These are phyloP conservation scores for Lineus longissimus DNA, from an alignment of 1,140 invertebrate species.

Conservation along the genomic window DNA sequence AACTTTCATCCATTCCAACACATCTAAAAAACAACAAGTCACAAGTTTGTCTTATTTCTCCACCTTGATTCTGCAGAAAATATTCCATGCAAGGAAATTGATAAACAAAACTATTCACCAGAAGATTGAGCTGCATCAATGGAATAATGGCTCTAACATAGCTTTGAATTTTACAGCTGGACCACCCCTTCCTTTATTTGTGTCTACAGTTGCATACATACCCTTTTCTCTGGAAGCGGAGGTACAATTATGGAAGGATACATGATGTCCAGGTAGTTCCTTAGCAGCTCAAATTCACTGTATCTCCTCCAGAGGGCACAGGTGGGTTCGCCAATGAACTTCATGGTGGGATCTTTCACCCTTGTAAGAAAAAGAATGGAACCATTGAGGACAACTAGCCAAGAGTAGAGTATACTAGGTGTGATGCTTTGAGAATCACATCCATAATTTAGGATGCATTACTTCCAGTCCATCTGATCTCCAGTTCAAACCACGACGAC, in stretches of 20 bases:
- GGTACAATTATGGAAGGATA: constrained; percentile 77
- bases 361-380: constrained; percentile 52
- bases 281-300: constrained; percentile 77
- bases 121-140: no score
- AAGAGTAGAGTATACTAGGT: background rate
- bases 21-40: no score
- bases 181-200: no score
- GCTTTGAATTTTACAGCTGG: no score
- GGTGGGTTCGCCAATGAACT: constrained; percentile 61
- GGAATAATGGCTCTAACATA: no score
- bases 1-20: no score
- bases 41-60: no score
- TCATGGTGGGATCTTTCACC: constrained; percentile 67
- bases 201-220: no score
- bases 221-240: constrained; percentile 74
- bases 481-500: background rate
- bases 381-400: background rate
- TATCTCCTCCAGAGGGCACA: constrained; percentile 75
- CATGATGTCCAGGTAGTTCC: constrained; percentile 70
- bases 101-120: no score
- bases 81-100: no score
- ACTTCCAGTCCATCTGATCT: no score
- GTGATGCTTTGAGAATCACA: background rate
- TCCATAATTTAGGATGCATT: background rate
- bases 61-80: no score